Base-by-base conservation (phyloP, 2,888 invertebrate species). In the Cyrtodaria siliqua region DNA sequence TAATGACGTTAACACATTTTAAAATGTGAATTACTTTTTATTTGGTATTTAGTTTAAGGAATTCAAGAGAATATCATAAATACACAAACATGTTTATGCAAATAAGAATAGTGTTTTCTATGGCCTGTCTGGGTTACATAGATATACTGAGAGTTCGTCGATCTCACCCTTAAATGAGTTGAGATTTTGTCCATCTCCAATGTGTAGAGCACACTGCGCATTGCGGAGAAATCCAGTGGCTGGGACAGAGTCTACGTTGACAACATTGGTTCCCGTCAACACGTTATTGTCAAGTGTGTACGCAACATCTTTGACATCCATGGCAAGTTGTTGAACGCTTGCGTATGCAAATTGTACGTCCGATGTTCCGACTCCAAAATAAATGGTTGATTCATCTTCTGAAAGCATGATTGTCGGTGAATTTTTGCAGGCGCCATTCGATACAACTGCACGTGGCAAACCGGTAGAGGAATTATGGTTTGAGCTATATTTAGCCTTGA, bases 391-490 rank as follows among this genome's bases (percentile, higher is more conserved):
- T 0, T 66, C 44, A 33, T 79, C 79, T 14, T 85, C 82, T 0
- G 78, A 82, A 38, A 89, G 62, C 74, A 83, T 75, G 20, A 89
- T 74, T 8, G 89, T 85, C 14, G 86, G 83, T 6, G 79, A 57
- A 26, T 68, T 82, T 42, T 78, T 75, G 49, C 88, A 88, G 66
- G 33, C 88, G 12, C 87, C 87, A 62, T 89, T 89, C 49, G 85
- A 83, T 6, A 89, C 62, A 26, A 89, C 60, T 0, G 88, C 87
- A 53, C 83, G 84, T 20, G 71, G 70, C 3, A 67, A 49, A 2
- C 42, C 53, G 12, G 40, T 26, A 3, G 50, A 38, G 8, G 14
- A 55, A 16, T 24, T 40, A 26, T 64, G 69, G 0, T 24, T 27
- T 23, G 76, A 80, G 38, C 71, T 82, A 69, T 84, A 89, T 18